These are phyloP conservation scores for Gastrophryne carolinensis DNA, from an alignment of 2,797 vertebrate genomes.

Conservation along the genomic window DNA sequence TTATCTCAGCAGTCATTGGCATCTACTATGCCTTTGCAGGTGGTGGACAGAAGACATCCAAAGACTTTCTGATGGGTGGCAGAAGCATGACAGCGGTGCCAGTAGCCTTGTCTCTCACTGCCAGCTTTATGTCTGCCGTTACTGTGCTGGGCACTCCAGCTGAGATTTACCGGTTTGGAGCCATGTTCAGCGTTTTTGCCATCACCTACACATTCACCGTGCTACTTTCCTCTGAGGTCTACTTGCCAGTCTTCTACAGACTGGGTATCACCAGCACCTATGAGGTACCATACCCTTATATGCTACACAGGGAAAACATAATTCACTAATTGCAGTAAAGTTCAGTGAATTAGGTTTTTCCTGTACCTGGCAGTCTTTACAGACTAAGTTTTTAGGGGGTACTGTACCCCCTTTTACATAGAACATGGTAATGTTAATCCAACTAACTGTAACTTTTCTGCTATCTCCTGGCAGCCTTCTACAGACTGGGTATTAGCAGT, in stretches of 20 bases:
- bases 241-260: constrained; percentile 78
- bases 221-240: constrained; percentile 73
- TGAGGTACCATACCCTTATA: constrained; percentile 65
- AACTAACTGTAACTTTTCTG: too few relatives aligned
- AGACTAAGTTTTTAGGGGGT: too few relatives aligned
- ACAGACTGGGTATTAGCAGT: too few relatives aligned
- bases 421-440: too few relatives aligned
- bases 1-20: constrained; percentile 71
- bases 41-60: constrained; percentile 59
- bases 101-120: constrained; percentile 74
- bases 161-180: constrained; percentile 76
- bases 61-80: constrained; percentile 74
- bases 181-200: constrained; percentile 62
- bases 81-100: constrained; percentile 71
- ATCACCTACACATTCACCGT: constrained; percentile 67
- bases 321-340: too few relatives aligned
- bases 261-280: constrained; percentile 76
- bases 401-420: too few relatives aligned
- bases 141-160: constrained; percentile 75
- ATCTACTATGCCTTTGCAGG: constrained; percentile 70
- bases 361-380: too few relatives aligned
- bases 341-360: too few relatives aligned
- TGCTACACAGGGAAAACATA: not conserved
- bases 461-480: too few relatives aligned
- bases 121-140: constrained; percentile 83